These are phyloP conservation scores for Trimorus sp. DNA, from an alignment of 2,888 invertebrate genomes.

Conservation along the genomic window DNA sequence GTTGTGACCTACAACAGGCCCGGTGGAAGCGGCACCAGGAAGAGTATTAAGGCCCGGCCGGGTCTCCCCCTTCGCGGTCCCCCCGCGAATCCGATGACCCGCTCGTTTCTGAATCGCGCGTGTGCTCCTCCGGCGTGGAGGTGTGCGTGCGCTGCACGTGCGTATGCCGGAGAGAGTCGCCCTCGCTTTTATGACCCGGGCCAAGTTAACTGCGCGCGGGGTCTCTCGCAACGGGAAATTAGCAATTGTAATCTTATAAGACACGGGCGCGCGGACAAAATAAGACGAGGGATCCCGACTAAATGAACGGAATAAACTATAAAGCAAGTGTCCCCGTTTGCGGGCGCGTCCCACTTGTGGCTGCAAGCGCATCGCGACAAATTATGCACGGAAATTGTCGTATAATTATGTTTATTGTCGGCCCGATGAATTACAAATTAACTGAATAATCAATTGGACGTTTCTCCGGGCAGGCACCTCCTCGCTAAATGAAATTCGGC, in stretches of 20 bases:
- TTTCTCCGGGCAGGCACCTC: slow-evolving; percentile 27
- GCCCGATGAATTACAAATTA: slow-evolving; percentile 62
- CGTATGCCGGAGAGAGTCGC: slow-evolving; percentile 70
- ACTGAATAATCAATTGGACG: slow-evolving; percentile 60
- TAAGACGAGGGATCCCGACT: slow-evolving; percentile 58
- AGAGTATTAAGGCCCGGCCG: slow-evolving; percentile 59
- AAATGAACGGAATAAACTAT: slow-evolving; percentile 63
- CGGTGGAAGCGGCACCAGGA: slow-evolving; percentile 59
- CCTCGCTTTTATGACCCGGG: slow-evolving; percentile 78
- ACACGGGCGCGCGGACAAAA: slow-evolving; percentile 68
- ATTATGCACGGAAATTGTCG: slow-evolving; percentile 61
- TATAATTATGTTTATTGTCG: slow-evolving; percentile 61
- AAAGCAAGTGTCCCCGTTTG: slow-evolving; percentile 65
- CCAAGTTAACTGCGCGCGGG: slow-evolving; percentile 76
- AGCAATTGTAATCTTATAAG: slow-evolving; percentile 81
- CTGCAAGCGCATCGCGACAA: slow-evolving; percentile 55
- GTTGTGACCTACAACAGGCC: slow-evolving; percentile 61
- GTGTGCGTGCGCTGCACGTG: slow-evolving; percentile 57
- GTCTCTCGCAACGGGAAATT: slow-evolving; percentile 77
- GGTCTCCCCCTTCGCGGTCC: slow-evolving; percentile 43
- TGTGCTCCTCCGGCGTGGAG: slow-evolving; percentile 9
- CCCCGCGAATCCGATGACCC: slow-evolving; percentile 55
- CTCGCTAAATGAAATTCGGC: slow-evolving; percentile 46
- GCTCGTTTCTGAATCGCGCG: slow-evolving; percentile 47
- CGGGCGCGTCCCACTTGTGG: slow-evolving; percentile 60